Percentiles rank a stretch among this genome's conserved stretches.
Conservation (phyloP, 2,888 invertebrate species). For the Drosophila sordidapex region DNA sequence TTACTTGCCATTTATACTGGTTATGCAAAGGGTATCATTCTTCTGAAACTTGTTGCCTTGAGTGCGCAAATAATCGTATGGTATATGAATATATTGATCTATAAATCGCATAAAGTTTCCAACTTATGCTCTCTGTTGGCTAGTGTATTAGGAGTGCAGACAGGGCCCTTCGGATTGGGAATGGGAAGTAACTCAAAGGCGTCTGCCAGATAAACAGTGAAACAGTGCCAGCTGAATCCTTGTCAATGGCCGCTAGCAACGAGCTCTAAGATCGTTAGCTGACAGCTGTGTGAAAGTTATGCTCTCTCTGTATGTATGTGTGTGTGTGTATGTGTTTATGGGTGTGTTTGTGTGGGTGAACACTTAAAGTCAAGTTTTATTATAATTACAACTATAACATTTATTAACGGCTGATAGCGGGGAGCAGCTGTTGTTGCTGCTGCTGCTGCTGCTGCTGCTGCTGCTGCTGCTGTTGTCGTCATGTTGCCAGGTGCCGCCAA, state of each 20-base stretch:
- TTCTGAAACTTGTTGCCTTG: background rate
- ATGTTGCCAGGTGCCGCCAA: conserved; percentile 65
- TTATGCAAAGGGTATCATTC: background rate
- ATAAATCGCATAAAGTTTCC: background rate
- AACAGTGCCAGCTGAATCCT: conserved; percentile 32
- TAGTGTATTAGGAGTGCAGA: conserved; percentile 14
- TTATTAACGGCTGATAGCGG: conserved; percentile 72
- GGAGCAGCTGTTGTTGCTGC: conserved; percentile 49
- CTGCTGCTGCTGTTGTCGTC: conserved; percentile 23
- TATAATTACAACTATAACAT: conserved; percentile 81
- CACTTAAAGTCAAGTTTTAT: conserved; percentile 76
- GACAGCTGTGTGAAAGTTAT: conserved; percentile 44
- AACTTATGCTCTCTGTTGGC: conserved; percentile 15
- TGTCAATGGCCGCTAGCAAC: conserved; percentile 46
- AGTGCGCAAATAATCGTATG: background rate
- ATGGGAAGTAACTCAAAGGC: conserved; percentile 34
- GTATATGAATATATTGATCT: conserved; percentile 3
- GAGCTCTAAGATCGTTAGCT: conserved; percentile 53
- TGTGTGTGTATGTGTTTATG: conserved; percentile 10
- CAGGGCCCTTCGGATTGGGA: background rate
- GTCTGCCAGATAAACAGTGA: conserved; percentile 28
- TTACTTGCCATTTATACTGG: background rate
- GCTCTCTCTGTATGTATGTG: conserved; percentile 10
- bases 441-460: conserved; percentile 16
- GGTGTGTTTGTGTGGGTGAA: conserved; percentile 33